Conservation (phyloP, 2,113 vertebrate genomes). For the Pteruthius melanotis region DNA sequence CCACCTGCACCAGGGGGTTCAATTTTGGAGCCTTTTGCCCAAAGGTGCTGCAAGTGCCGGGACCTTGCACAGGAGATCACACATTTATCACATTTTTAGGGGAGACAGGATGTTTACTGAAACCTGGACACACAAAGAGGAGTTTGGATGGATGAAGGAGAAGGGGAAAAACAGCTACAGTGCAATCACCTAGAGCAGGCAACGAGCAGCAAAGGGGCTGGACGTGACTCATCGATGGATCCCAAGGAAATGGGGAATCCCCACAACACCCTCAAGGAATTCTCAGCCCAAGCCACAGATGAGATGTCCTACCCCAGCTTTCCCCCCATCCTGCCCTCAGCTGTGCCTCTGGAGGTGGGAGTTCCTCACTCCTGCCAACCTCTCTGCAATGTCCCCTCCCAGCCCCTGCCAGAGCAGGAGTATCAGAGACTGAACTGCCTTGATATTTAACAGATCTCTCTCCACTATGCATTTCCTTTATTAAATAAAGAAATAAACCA, state of each 20-base stretch:
- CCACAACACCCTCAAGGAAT: not conserved
- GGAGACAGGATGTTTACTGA: not conserved
- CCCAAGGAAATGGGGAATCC: not conserved
- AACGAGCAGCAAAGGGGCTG: not conserved
- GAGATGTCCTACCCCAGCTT: not conserved
- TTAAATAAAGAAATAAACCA: conserved; percentile 55
- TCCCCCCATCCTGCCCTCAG: not conserved
- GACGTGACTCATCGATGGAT: not conserved
- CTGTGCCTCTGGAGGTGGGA: not conserved
- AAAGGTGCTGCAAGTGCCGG: not conserved
- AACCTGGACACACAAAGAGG: accelerated
- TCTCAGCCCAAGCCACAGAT: not conserved
- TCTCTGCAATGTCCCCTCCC: not conserved
- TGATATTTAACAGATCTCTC: not conserved
- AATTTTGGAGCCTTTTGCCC: not conserved
- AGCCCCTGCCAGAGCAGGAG: not conserved
- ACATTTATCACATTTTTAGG: not conserved
- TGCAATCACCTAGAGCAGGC: not conserved
- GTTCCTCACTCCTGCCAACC: not conserved
- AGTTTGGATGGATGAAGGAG: not conserved
- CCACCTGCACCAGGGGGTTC: not conserved
- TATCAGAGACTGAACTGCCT: not conserved
- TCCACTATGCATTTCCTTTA: not conserved
- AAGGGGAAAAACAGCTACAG: not conserved
- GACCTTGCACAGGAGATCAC: not conserved